Percentiles rank a stretch among this genome's conserved stretches.
Conservation (phyloP, 2,888 invertebrate genomes). For the Drosophila ustulata region DNA sequence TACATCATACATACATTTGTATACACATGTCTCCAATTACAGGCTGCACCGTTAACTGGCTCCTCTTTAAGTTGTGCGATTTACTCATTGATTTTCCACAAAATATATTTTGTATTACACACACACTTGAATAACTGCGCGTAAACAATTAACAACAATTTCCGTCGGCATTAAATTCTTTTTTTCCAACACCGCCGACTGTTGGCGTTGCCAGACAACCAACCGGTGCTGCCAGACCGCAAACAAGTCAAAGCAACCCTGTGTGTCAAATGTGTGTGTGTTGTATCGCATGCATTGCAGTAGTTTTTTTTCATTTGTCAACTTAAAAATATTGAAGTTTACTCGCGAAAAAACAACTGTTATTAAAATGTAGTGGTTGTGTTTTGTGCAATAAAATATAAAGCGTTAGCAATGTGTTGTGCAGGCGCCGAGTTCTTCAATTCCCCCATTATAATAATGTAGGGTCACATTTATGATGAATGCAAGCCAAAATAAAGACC, state of each 20-base stretch:
- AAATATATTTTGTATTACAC: background rate
- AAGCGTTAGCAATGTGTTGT: constrained; percentile 3
- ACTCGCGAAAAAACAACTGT: background rate
- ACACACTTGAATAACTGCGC: background rate
- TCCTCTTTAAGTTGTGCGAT: background rate
- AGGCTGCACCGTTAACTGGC: background rate
- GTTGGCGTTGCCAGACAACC: constrained; percentile 39
- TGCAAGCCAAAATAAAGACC: constrained; percentile 23
- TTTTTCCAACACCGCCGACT: constrained; percentile 61
- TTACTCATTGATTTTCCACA: background rate
- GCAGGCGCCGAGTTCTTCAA: constrained; percentile 7
- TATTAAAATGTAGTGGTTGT: background rate
- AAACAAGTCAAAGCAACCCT: constrained; percentile 39
- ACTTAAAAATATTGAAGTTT: constrained; percentile 4
- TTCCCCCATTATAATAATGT: constrained; percentile 20
- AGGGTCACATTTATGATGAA: constrained; percentile 12
- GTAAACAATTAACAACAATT: constrained; percentile 19
- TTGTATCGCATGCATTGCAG: constrained; percentile 3
- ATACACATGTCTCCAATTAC: constrained; percentile 15
- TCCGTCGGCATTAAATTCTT: constrained; percentile 17
- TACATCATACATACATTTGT: constrained; percentile 7
- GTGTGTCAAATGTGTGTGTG: constrained; percentile 37
- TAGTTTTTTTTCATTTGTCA: constrained; percentile 17
- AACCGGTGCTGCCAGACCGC: constrained; percentile 21
- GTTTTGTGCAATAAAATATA: background rate